Base-by-base conservation (phyloP, 2,113 vertebrate species). In the Calidris pugnax region DNA sequence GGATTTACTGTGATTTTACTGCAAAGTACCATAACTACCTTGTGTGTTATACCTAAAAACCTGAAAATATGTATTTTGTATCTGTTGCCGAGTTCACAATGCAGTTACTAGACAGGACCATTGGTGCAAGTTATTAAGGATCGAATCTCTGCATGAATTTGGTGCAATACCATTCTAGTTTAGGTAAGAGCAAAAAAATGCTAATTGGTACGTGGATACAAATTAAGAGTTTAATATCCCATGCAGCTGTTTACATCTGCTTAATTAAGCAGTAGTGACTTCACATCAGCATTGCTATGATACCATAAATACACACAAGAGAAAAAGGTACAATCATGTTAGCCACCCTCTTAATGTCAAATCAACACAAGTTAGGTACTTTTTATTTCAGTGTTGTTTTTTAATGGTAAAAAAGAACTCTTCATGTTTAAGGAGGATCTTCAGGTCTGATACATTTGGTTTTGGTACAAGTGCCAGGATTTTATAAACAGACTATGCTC, bases 171-270 rank as follows among this genome's bases (percentile, higher is more conserved):
- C 35, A 28, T 60, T 59, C 63, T 9, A 47, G 53, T 73, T 87
- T 67, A n/a, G 33, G 53, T 48, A 43, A 43, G 89, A 57, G 90
- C 64, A 60, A 94, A 93, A 93, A 87, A 77, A 75, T 4, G 57
- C 47, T 86, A 92, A 74, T 77, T 89, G 64, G 76, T 71, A 86
- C 3, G 22, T 68, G 33, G 68, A 68, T 93, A 82, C 51, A 92
- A 93, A 87, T 81, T 53, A 90, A 60, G 71, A 92, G 69, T 95
- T 93, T 94, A 94, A 95, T 95, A 95, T 94, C 83, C 90, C 94
- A 92, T 94, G 95, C 85, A 96, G 80, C 73, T 93, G 85, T 94
- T 96, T 96, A 95, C 85, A 91, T 87, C 87, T 95, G 95, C 93
- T 85, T 95, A 93, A 95, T 85, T 89, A 87, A 87, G 90, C 96